Conservation (phyloP, 2,888 invertebrate species). For the Torymus aiolomorphi region DNA sequence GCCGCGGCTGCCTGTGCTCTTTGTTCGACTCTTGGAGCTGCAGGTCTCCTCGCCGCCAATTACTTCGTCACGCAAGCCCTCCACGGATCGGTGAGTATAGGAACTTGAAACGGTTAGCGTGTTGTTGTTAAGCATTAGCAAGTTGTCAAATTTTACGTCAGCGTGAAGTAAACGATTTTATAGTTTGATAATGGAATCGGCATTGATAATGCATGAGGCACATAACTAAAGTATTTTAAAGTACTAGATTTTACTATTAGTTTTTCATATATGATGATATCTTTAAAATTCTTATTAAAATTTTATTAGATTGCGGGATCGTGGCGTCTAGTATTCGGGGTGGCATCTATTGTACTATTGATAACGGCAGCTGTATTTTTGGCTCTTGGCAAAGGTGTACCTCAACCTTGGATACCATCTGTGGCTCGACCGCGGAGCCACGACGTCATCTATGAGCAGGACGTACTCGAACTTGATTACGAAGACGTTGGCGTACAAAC, state of each 20-base stretch:
- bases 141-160: too few relatives aligned
- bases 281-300: neutral
- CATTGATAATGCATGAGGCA: too few relatives aligned
- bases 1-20: slow-evolving; percentile 74
- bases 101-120: too few relatives aligned
- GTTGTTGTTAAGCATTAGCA: too few relatives aligned
- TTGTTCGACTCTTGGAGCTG: slow-evolving; percentile 79
- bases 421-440: slow-evolving; percentile 73
- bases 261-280: too few relatives aligned
- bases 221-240: too few relatives aligned
- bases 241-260: too few relatives aligned
- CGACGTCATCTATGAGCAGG: slow-evolving; percentile 74
- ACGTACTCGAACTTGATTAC: slow-evolving; percentile 71
- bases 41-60: slow-evolving; percentile 78
- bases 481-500: slow-evolving; percentile 74
- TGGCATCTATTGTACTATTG: slow-evolving; percentile 78
- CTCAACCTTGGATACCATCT: slow-evolving; percentile 79
- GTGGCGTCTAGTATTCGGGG: slow-evolving; percentile 80
- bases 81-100: slow-evolving; percentile 77
- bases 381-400: slow-evolving; percentile 79
- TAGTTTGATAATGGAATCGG: too few relatives aligned
- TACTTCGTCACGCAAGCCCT: slow-evolving; percentile 79
- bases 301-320: slow-evolving; percentile 77
- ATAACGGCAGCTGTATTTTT: slow-evolving; percentile 79
- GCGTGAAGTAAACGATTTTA: too few relatives aligned